Evolutionary conservation across 2,113 vertebrate species (phyloP).

Genomic region (Pteruthius melanotis): DNA sequence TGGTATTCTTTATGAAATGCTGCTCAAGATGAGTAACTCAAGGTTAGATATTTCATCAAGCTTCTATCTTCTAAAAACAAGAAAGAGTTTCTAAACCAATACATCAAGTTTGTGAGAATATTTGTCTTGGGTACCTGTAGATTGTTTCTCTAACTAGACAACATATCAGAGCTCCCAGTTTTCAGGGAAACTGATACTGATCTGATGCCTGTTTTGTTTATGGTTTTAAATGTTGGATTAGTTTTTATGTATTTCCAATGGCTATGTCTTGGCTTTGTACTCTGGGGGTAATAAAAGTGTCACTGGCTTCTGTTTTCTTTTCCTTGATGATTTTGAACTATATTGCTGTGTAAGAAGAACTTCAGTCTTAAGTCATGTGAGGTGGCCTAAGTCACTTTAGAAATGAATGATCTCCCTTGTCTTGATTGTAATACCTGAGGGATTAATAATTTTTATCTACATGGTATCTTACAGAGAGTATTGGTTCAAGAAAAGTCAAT

Average conservation of each 20-base stretch:
- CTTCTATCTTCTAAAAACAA: not conserved
- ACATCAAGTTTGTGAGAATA: not conserved
- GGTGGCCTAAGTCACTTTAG: not conserved
- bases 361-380: not conserved
- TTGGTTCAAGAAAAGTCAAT: not conserved
- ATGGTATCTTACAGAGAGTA: not conserved
- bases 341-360: not conserved
- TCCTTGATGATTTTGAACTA: not conserved
- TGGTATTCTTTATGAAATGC: not conserved
- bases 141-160: not conserved
- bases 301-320: not conserved
- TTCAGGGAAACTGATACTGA: not conserved
- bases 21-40: not conserved
- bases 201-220: not conserved
- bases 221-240: not conserved
- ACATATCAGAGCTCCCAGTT: not conserved
- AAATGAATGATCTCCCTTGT: not conserved
- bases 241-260: not conserved
- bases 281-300: not conserved
- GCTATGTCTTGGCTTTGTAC: not conserved
- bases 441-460: not conserved
- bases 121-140: not conserved
- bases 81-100: not conserved
- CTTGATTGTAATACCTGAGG: not conserved
- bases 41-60: not conserved